Conservation (phyloP, 2,888 invertebrate genomes). For the Acronicta aceris region DNA sequence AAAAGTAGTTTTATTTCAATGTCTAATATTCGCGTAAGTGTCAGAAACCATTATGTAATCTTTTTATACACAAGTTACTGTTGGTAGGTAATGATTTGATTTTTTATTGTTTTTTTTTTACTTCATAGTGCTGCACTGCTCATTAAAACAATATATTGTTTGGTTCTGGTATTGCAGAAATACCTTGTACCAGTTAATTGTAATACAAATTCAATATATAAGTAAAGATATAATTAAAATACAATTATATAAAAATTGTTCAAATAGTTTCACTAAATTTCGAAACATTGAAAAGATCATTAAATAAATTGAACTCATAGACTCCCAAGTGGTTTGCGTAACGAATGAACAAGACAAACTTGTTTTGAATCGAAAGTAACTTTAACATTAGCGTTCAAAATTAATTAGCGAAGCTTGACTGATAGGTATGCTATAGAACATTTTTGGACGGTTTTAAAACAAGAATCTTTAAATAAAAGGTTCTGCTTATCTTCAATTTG, state of each 20-base stretch:
- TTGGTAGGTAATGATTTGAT: too few relatives aligned
- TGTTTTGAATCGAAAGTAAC: slow-evolving; percentile 51
- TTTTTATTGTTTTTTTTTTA: too few relatives aligned
- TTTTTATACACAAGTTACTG: too few relatives aligned
- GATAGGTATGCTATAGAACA: slow-evolving; percentile 17
- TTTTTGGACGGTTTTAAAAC: slow-evolving; percentile 16
- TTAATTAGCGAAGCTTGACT: slow-evolving; percentile 42
- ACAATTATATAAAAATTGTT: not conserved
- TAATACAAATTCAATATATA: too few relatives aligned
- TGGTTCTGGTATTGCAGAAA: too few relatives aligned
- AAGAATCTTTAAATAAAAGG: slow-evolving; percentile 2
- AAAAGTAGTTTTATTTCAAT: too few relatives aligned
- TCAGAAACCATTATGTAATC: too few relatives aligned
- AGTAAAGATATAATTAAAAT: too few relatives aligned
- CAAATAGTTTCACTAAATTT: slow-evolving; percentile 8
- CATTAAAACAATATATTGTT: too few relatives aligned
- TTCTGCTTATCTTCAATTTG: not conserved
- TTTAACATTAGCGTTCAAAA: slow-evolving; percentile 26
- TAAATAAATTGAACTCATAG: slow-evolving; percentile 26
- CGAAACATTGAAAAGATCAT: slow-evolving; percentile 18
- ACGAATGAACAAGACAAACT: slow-evolving; percentile 47
- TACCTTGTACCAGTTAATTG: not conserved
- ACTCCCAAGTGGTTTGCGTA: slow-evolving; percentile 33
- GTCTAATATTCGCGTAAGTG: too few relatives aligned
- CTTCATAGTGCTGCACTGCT: too few relatives aligned